These are phyloP conservation scores for Herpetotheres cachinnans DNA, from an alignment of 2,113 vertebrate genomes.

Conservation along the genomic window DNA sequence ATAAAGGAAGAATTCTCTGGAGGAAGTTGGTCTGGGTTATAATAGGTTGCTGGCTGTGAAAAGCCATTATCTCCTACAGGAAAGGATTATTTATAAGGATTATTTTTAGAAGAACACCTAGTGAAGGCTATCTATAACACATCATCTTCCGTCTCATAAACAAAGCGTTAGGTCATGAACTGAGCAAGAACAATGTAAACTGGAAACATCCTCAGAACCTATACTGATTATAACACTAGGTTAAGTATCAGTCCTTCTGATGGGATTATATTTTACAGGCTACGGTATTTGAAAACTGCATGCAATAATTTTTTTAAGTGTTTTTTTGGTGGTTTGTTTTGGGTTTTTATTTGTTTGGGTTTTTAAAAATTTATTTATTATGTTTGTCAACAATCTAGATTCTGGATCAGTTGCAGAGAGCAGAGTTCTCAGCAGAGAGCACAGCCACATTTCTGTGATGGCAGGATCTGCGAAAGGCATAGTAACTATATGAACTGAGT, in stretches of 20 bases:
- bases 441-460: rapidly evolving
- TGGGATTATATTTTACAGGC: not conserved
- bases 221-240: not conserved
- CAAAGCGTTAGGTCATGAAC: not conserved
- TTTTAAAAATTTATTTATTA: not conserved
- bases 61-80: conserved; percentile 71
- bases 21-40: conserved; percentile 85
- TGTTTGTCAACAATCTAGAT: not conserved
- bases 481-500: not conserved
- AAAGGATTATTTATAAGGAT: conserved; percentile 59
- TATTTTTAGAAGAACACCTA: conserved; percentile 62
- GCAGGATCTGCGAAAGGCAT: not conserved
- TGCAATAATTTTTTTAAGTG: not conserved
- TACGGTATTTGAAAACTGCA: not conserved
- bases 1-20: conserved; percentile 90
- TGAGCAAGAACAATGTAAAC: conserved; percentile 32
- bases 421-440: not conserved
- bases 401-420: not conserved
- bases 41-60: conserved; percentile 73
- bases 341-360: not conserved
- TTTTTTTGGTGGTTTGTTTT: not conserved
- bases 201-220: not conserved
- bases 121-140: conserved; percentile 51
- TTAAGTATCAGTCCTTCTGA: not conserved
- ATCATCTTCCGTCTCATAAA: conserved; percentile 19